phyloP scores from a whole-genome alignment of 2,113 vertebrate species.

The Leucosticte australis region DNA sequence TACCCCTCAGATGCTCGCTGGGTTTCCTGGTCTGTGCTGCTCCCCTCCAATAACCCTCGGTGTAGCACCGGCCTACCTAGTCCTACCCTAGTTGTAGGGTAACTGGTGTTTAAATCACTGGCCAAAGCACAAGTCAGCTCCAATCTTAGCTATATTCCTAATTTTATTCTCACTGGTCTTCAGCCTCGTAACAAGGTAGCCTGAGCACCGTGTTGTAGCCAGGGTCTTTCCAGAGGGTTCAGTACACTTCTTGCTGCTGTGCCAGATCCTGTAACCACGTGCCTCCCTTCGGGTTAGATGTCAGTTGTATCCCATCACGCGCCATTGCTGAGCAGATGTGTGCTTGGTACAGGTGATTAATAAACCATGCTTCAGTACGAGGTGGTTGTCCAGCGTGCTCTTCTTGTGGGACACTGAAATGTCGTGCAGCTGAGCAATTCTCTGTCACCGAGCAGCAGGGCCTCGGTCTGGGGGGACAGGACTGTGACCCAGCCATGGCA shows the following conservation, averaged over 20 bases:
- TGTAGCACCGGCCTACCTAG: fast-evolving
- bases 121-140: neutral
- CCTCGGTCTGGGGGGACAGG: fast-evolving
- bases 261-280: neutral
- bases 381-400: fast-evolving
- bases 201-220: neutral
- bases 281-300: neutral
- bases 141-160: neutral
- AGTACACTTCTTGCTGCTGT: neutral
- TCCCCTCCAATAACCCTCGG: neutral
- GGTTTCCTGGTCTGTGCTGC: neutral
- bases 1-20: neutral
- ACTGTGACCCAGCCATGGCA: fast-evolving
- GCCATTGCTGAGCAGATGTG: constrained; percentile 13
- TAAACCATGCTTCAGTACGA: constrained; percentile 23
- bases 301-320: neutral
- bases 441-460: fast-evolving
- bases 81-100: neutral
- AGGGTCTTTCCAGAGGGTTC: neutral
- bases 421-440: fast-evolving
- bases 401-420: neutral
- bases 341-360: constrained; percentile 34
- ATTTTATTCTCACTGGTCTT: neutral
- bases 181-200: neutral
- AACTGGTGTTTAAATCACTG: neutral